phyloP scores from a whole-genome alignment of 2,888 invertebrate species.

The Drosophila maculinotata region DNA sequence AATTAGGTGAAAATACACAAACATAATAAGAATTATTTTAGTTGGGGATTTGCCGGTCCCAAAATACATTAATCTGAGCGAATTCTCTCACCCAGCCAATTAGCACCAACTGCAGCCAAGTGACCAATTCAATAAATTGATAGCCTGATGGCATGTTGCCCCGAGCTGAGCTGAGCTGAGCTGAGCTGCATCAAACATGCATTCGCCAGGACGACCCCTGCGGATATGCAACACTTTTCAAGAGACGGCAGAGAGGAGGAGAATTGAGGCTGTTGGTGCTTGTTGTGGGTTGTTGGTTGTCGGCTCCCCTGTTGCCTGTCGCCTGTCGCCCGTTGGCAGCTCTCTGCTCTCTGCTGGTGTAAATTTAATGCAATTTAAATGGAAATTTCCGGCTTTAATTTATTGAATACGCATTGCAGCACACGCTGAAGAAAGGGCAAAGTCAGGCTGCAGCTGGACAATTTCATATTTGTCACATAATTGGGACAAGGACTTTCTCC shows the following conservation, averaged over 20 bases:
- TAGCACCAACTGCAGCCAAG: constrained; percentile 25
- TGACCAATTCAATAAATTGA: constrained; percentile 31
- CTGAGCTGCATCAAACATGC: constrained; percentile 11
- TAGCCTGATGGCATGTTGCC: background rate
- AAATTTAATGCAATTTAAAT: constrained; percentile 49
- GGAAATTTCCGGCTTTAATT: constrained; percentile 44
- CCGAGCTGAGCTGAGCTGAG: background rate
- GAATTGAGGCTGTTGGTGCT: constrained; percentile 17
- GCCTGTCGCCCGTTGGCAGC: constrained; percentile 2
- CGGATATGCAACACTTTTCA: constrained; percentile 19
- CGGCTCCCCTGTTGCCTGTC: too few species aligned
- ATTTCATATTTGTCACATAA: constrained; percentile 20
- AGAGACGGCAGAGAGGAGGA: background rate
- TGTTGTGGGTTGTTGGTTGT: constrained; percentile 10
- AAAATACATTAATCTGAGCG: constrained; percentile 1
- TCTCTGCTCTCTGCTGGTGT: constrained; percentile 27
- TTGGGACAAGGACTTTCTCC: constrained; percentile 8
- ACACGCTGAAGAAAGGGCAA: background rate
- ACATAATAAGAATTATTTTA: background rate
- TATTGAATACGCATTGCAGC: constrained; percentile 33
- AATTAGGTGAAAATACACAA: constrained; percentile 6
- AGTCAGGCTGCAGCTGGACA: constrained; percentile 6
- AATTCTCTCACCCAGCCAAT: constrained; percentile 30
- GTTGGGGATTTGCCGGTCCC: background rate
- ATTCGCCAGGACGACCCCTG: constrained; percentile 11